A percentile compares a stretch with the other conserved stretches of the same genome.
Conservation (phyloP, 2,113 vertebrate species). For the Oceanodroma tethys region DNA sequence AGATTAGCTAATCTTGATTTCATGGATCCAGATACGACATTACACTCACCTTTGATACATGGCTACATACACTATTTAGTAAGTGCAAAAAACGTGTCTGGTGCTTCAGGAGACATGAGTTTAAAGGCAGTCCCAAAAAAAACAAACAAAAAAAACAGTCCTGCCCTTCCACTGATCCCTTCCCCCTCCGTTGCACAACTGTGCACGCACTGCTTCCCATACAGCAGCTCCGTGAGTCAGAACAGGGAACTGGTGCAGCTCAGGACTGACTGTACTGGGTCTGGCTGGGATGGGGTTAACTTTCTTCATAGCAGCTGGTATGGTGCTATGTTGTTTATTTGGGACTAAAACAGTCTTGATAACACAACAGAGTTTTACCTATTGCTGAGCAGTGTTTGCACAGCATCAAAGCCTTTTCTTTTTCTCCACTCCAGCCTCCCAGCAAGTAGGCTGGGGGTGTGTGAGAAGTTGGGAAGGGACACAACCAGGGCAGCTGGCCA, state of each 20-base stretch:
- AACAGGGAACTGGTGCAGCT: not conserved
- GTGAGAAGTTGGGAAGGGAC: not conserved
- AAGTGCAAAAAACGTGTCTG: not conserved
- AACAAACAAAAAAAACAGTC: not conserved
- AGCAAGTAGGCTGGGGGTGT: not conserved
- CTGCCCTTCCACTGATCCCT: not conserved
- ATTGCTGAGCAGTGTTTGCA: not conserved
- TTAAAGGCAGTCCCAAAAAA: not conserved
- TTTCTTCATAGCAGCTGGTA: not conserved
- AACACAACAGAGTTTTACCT: not conserved
- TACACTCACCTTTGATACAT: not conserved
- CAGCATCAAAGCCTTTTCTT: not conserved
- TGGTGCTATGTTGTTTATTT: not conserved
- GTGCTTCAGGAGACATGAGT: not conserved
- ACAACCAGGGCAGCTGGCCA: not conserved
- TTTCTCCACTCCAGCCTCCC: not conserved
- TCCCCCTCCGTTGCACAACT: too few species aligned
- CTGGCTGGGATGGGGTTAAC: not conserved
- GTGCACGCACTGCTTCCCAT: not conserved
- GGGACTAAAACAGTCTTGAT: not conserved
- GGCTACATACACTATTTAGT: not conserved
- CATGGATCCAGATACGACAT: not conserved
- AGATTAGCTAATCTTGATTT: not conserved
- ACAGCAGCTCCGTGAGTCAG: rapidly evolving
- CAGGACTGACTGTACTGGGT: not conserved